Percentiles rank a stretch among this genome's conserved stretches.
These are phyloP conservation scores for Lottia scabra DNA, from an alignment of 2,888 invertebrate genomes.

Conservation along the genomic window DNA sequence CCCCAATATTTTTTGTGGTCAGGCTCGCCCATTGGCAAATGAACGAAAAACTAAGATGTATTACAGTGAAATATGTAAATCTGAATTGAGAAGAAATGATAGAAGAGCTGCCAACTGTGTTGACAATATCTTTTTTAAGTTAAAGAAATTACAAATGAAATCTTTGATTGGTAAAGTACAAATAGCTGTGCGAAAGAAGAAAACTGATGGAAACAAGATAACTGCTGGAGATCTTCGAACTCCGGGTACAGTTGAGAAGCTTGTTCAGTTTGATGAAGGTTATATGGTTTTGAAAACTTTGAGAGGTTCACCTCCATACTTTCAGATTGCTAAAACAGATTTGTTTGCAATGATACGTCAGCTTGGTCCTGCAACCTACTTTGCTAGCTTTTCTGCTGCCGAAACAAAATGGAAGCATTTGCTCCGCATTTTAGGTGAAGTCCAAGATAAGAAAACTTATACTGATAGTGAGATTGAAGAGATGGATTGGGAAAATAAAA, in stretches of 20 bases:
- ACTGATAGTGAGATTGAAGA: too few species aligned
- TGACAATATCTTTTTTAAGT: too few species aligned
- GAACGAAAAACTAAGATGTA: too few species aligned
- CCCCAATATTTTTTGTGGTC: too few species aligned
- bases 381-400: slow-evolving; percentile 31
- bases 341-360: slow-evolving; percentile 38
- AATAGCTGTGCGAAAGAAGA: too few species aligned
- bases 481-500: too few species aligned
- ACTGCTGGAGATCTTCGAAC: background rate
- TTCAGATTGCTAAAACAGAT: slow-evolving; percentile 16
- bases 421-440: background rate
- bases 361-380: slow-evolving; percentile 34
- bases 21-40: too few species aligned
- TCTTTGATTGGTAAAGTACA: too few species aligned
- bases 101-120: too few species aligned
- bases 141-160: too few species aligned
- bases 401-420: slow-evolving; percentile 27
- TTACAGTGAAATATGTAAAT: too few species aligned
- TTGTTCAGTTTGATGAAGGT: slow-evolving; percentile 13
- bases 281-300: slow-evolving; percentile 22
- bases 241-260: background rate
- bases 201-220: background rate
- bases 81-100: too few species aligned
- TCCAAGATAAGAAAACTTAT: slow-evolving; percentile 28
- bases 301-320: slow-evolving; percentile 13